Evolutionary conservation across 2,797 vertebrate species (phyloP).

Genomic region (Rhabdophis nuchalis): DNA sequence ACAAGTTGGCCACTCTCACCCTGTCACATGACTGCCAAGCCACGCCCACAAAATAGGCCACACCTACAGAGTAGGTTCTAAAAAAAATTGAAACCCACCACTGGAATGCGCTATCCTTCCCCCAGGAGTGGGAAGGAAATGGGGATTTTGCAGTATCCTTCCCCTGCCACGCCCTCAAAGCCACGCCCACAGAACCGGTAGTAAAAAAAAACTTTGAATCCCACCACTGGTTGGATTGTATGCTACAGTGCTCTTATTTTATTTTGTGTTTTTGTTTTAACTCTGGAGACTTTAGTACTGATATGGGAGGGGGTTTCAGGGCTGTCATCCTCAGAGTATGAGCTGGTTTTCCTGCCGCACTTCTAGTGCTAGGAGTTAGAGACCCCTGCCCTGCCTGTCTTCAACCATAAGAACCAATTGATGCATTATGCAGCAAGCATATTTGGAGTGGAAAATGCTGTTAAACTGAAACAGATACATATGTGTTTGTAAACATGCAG

Average conservation of each 20-base stretch:
- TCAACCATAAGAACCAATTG: background rate
- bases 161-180: no score
- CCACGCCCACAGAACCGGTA: no score
- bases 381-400: background rate
- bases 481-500: background rate
- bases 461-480: background rate
- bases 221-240: background rate
- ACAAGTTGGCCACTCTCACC: no score
- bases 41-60: no score
- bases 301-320: background rate
- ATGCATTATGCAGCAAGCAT: background rate
- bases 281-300: background rate
- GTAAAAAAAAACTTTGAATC: no score
- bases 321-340: background rate
- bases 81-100: no score
- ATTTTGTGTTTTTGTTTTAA: background rate
- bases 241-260: background rate
- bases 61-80: no score
- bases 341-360: background rate
- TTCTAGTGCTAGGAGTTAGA: background rate
- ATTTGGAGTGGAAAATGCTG: background rate
- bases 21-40: no score
- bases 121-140: no score
- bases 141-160: no score
- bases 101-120: no score